Conservation (phyloP, 2,113 vertebrate species). For the Microcebus ravelobensis region DNA sequence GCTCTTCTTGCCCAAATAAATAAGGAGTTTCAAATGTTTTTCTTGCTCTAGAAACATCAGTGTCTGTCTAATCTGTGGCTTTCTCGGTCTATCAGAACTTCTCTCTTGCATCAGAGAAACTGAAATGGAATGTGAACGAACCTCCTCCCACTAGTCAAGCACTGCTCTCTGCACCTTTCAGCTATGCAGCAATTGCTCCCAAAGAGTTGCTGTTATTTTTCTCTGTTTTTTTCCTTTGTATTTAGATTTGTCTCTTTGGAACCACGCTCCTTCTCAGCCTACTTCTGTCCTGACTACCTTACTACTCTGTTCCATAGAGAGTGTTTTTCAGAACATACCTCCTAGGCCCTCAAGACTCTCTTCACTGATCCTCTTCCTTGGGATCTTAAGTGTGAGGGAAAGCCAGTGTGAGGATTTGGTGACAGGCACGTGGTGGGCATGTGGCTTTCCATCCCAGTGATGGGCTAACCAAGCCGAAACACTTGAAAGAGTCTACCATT, state of each 20-base stretch:
- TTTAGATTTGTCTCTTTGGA: constrained; percentile 21
- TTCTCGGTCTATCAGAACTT: not conserved
- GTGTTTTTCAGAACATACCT: not conserved
- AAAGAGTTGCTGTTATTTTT: not conserved
- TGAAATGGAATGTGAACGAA: not conserved
- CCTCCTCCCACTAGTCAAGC: not conserved
- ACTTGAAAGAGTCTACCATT: not conserved
- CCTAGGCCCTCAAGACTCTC: not conserved
- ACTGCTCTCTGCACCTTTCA: not conserved
- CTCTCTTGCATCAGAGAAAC: not conserved
- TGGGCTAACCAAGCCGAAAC: not conserved
- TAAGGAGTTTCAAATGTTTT: not conserved
- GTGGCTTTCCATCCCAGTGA: not conserved
- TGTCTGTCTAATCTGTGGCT: not conserved
- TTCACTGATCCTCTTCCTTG: not conserved
- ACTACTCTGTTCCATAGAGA: not conserved
- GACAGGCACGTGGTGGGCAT: not conserved
- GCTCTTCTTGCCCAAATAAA: constrained; percentile 12
- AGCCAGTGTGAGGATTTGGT: not conserved
- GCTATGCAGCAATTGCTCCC: not conserved
- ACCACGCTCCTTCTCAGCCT: not conserved
- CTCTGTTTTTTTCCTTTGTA: not conserved
- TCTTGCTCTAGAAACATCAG: not conserved
- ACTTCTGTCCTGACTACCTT: not conserved
- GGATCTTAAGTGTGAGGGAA: not conserved